phyloP scores from a whole-genome alignment of 2,113 vertebrate species.

The Cryptomyrus ogoouensis region DNA sequence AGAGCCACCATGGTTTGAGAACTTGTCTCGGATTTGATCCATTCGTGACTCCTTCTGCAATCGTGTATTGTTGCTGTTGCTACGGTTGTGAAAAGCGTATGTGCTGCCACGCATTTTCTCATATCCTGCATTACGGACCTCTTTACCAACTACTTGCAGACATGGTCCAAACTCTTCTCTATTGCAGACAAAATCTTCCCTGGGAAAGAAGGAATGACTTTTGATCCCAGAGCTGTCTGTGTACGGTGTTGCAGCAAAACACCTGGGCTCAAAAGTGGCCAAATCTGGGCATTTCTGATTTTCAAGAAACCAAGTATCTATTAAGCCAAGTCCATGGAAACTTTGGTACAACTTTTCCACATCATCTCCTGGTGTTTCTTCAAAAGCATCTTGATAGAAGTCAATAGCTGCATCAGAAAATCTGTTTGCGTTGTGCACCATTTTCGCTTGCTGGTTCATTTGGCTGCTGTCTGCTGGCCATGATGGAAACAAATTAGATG shows the following conservation, averaged over 20 bases:
- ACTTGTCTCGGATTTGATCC: constrained; percentile 29
- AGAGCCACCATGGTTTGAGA: constrained; percentile 18
- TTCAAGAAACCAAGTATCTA: constrained; percentile 43
- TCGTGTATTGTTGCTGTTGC: not conserved
- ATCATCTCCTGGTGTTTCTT: constrained; percentile 25
- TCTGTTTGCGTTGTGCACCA: constrained; percentile 23
- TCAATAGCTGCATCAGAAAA: constrained; percentile 14
- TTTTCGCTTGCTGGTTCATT: constrained; percentile 33
- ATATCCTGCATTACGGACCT: not conserved
- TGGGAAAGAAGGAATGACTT: not conserved
- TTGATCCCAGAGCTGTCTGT: constrained; percentile 22
- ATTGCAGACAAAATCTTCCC: constrained; percentile 16
- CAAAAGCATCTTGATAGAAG: constrained; percentile 26
- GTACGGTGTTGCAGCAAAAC: not conserved
- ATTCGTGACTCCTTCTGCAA: constrained; percentile 25
- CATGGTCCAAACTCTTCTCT: not conserved
- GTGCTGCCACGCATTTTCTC: not conserved
- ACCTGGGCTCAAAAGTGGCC: constrained; percentile 11
- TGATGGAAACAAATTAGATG: constrained; percentile 52
- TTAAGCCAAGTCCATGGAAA: constrained; percentile 43
- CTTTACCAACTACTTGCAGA: not conserved
- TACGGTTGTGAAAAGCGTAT: constrained; percentile 26
- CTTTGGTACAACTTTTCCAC: constrained; percentile 41
- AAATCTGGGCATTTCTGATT: constrained; percentile 19
- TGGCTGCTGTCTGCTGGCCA: constrained; percentile 40